phyloP scores from a whole-genome alignment of 2,888 invertebrate species.

The Spilarctia lutea region DNA sequence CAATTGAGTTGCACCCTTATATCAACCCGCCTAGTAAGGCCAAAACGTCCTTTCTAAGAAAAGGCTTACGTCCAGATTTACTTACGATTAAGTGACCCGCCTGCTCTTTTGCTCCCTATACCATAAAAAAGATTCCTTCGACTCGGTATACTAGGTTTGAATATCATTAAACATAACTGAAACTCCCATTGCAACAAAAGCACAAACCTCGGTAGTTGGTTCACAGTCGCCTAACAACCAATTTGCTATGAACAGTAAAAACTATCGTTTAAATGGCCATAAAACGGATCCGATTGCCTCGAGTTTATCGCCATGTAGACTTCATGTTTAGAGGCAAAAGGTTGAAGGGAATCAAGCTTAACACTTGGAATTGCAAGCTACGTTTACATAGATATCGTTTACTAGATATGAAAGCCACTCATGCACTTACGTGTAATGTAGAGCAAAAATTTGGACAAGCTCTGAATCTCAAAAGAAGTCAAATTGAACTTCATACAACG shows the following conservation, averaged over 20 bases:
- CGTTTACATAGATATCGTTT: slow-evolving; percentile 7
- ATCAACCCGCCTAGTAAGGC: too few species aligned
- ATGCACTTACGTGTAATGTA: background rate
- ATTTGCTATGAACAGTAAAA: slow-evolving; percentile 70
- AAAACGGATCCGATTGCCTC: slow-evolving; percentile 60
- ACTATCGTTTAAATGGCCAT: slow-evolving; percentile 62
- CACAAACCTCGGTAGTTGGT: slow-evolving; percentile 35
- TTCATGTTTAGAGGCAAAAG: slow-evolving; percentile 44
- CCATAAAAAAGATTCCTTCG: background rate
- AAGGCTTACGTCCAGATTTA: too few species aligned
- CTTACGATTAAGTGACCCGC: too few species aligned
- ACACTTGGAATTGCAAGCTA: slow-evolving; percentile 36
- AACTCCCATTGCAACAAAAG: slow-evolving; percentile 10
- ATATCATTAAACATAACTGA: background rate
- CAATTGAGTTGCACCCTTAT: too few species aligned
- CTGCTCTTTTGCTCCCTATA: background rate
- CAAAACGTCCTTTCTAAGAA: too few species aligned
- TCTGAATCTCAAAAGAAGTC: background rate
- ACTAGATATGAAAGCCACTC: background rate
- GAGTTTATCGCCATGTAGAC: slow-evolving; percentile 60
- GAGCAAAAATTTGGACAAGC: background rate
- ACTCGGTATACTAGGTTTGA: background rate
- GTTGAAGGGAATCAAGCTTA: slow-evolving; percentile 27
- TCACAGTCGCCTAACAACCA: slow-evolving; percentile 46
- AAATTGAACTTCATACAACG: background rate